A percentile compares a stretch with the other conserved stretches of the same genome.
These are phyloP conservation scores for Listronotus oregonensis DNA, from an alignment of 1,140 invertebrate species.

Conservation along the genomic window DNA sequence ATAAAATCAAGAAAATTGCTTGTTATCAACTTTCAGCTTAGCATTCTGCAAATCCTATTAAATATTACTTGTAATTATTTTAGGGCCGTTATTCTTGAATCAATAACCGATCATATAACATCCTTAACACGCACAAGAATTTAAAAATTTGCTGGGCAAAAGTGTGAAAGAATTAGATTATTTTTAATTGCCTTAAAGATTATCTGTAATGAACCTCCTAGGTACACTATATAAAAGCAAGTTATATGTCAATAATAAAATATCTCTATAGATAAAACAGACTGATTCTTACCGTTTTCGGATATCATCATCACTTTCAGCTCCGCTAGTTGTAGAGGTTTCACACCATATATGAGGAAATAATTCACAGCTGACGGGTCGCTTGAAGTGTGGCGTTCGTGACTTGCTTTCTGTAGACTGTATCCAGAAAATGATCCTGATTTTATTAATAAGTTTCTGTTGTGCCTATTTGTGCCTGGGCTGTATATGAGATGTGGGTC, in stretches of 20 bases:
- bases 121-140: too few relatives aligned
- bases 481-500: conserved; percentile 38
- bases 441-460: conserved; percentile 60
- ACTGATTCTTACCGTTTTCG: conserved; percentile 45
- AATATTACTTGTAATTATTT: too few relatives aligned
- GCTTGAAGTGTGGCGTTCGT: conserved; percentile 64
- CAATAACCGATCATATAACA: too few relatives aligned
- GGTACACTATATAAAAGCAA: neutral
- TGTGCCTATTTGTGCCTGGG: conserved; percentile 18
- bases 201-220: neutral
- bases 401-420: conserved; percentile 58
- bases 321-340: conserved; percentile 56
- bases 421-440: conserved; percentile 69
- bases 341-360: conserved; percentile 40
- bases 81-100: too few relatives aligned
- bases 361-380: conserved; percentile 61
- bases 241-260: neutral
- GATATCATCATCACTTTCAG: conserved; percentile 50
- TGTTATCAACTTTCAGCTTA: too few relatives aligned
- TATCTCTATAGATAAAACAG: neutral
- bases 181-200: too few relatives aligned
- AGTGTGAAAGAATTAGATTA: too few relatives aligned
- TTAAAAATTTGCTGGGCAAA: too few relatives aligned
- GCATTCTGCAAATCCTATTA: too few relatives aligned
- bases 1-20: too few relatives aligned